Evolutionary conservation across 2,888 invertebrate species (phyloP).

Genomic region (Thecocarcelia acutangulata): DNA sequence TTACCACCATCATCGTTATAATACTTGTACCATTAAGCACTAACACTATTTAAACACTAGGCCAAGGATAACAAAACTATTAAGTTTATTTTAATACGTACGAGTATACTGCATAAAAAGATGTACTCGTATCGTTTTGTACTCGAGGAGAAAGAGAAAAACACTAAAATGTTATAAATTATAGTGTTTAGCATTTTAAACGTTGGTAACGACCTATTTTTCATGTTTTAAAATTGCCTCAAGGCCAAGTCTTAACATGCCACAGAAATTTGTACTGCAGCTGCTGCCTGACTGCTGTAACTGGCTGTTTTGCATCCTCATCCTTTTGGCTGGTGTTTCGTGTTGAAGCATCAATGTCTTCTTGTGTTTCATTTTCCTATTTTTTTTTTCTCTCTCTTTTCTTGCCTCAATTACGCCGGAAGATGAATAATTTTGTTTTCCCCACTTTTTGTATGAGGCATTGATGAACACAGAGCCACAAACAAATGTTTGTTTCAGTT

Average conservation of each 20-base stretch:
- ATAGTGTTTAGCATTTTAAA: slow-evolving; percentile 64
- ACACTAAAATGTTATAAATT: slow-evolving; percentile 62
- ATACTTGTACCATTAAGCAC: slow-evolving; percentile 10
- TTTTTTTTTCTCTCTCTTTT: too few species aligned
- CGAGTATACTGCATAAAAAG: not conserved
- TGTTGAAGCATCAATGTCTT: slow-evolving; percentile 46
- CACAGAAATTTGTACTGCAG: slow-evolving; percentile 63
- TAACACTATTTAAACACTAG: slow-evolving; percentile 40
- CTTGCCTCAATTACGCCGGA: slow-evolving; percentile 37
- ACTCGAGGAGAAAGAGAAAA: slow-evolving; percentile 3
- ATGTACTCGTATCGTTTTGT: too few species aligned
- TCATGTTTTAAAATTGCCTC: slow-evolving; percentile 61
- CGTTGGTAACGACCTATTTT: slow-evolving; percentile 65
- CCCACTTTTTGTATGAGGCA: slow-evolving; percentile 40
- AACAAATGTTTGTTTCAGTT: slow-evolving; percentile 28
- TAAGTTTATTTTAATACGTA: slow-evolving; percentile 40
- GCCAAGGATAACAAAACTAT: slow-evolving; percentile 68
- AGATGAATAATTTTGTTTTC: slow-evolving; percentile 36
- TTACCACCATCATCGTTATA: slow-evolving; percentile 3
- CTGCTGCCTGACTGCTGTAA: slow-evolving; percentile 46
- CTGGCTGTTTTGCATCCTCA: slow-evolving; percentile 11
- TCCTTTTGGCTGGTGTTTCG: slow-evolving; percentile 16
- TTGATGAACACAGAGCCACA: not conserved
- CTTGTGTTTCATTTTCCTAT: slow-evolving; percentile 1
- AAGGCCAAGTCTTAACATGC: slow-evolving; percentile 68